Evolutionary conservation across 2,888 invertebrate genomes (phyloP).

Genomic region (Tenthredo livida): DNA sequence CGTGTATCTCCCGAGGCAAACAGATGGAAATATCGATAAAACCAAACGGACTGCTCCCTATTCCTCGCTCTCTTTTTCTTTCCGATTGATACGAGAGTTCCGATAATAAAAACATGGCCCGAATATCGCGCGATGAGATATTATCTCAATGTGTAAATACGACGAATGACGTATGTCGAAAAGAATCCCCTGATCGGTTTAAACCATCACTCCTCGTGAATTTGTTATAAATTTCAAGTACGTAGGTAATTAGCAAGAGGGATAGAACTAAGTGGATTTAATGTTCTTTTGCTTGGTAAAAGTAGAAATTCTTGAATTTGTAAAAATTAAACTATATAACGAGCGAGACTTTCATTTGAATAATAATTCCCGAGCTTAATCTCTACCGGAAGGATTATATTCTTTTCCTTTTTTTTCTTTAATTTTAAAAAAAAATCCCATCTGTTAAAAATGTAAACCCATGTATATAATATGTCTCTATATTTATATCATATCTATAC

Average conservation of each 20-base stretch:
- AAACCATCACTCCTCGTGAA: not conserved
- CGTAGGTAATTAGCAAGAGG: not conserved
- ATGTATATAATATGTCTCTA: not conserved
- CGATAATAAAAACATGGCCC: not conserved
- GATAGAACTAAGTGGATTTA: not conserved
- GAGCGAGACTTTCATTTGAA: constrained; percentile 2
- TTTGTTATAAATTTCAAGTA: not conserved
- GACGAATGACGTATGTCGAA: not conserved
- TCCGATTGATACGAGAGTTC: not conserved
- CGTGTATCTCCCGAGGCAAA: not conserved
- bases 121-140: not conserved
- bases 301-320: not conserved
- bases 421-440: no score
- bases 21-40: constrained; percentile 10
- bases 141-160: not conserved
- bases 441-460: constrained; percentile 13
- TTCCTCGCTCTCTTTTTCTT: not conserved
- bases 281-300: not conserved
- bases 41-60: not conserved
- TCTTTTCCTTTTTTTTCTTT: no score
- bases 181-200: not conserved
- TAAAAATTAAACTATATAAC: not conserved
- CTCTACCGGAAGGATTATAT: not conserved
- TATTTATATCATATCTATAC: constrained; percentile 1
- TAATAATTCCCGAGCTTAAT: constrained; percentile 19